phyloP scores from a whole-genome alignment of 2,888 invertebrate genomes.

The Theretra japonica region DNA sequence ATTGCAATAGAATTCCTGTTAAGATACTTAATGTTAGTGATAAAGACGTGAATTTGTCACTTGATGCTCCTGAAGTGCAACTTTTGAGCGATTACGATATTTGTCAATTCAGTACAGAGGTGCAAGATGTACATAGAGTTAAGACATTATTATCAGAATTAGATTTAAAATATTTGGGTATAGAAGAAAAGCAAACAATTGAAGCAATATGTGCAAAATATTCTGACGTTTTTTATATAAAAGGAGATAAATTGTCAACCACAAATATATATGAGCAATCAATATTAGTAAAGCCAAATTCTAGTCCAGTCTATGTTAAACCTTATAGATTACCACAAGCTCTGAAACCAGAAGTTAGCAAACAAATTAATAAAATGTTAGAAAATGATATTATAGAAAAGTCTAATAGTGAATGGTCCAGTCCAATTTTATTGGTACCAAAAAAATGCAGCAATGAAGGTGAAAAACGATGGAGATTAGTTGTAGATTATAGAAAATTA shows the following conservation, averaged over 20 bases:
- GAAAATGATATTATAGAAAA: background rate
- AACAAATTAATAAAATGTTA: slow-evolving; percentile 1
- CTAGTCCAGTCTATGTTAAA: background rate
- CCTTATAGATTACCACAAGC: background rate
- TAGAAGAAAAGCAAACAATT: background rate
- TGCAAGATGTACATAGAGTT: background rate
- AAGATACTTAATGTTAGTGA: background rate
- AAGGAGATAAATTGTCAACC: background rate
- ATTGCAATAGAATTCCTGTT: slow-evolving; percentile 27
- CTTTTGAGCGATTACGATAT: background rate
- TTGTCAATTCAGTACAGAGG: background rate
- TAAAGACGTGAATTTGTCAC: background rate
- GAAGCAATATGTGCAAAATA: slow-evolving; percentile 3
- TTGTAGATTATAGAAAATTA: slow-evolving; percentile 35
- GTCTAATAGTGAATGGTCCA: background rate
- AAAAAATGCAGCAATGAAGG: background rate
- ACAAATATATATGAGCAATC: background rate
- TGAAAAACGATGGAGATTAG: slow-evolving; percentile 33
- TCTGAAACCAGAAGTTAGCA: background rate
- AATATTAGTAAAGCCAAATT: background rate
- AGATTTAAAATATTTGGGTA: background rate
- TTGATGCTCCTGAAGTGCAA: background rate
- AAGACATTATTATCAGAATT: background rate
- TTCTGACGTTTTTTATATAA: background rate
- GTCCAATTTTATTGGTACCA: too few relatives aligned